Evolutionary conservation across 2,888 invertebrate species (phyloP).

Genomic region (Hirtodrosophila confusa): DNA sequence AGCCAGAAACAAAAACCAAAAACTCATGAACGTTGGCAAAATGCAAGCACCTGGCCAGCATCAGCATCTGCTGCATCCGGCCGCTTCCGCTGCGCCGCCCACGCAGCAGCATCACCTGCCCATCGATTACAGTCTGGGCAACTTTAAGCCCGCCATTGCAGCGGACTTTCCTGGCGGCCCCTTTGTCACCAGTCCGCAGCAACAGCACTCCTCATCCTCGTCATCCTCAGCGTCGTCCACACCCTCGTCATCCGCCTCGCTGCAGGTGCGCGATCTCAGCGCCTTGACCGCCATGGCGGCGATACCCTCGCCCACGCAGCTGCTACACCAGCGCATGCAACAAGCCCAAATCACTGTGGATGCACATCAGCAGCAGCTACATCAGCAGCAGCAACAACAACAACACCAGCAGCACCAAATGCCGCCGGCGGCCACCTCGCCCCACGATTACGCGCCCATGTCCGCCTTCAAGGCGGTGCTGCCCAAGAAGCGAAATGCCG

Average conservation of each 20-base stretch:
- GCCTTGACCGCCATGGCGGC: conserved; percentile 78
- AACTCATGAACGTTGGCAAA: conserved; percentile 79
- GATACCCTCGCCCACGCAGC: conserved; percentile 79
- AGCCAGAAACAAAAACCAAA: conserved; percentile 3
- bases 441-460: conserved; percentile 80
- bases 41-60: conserved; percentile 65
- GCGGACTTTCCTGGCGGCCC: conserved; percentile 80
- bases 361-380: conserved; percentile 66
- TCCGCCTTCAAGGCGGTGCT: conserved; percentile 84
- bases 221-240: conserved; percentile 53
- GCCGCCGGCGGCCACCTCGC: conserved; percentile 67
- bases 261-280: conserved; percentile 82
- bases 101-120: conserved; percentile 80
- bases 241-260: conserved; percentile 42
- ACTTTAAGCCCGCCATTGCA: conserved; percentile 82
- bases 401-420: conserved; percentile 63
- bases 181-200: conserved; percentile 71
- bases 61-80: conserved; percentile 66
- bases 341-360: conserved; percentile 65
- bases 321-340: conserved; percentile 79
- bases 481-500: conserved; percentile 83
- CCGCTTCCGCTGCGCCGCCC: conserved; percentile 56
- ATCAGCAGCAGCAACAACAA: conserved; percentile 51
- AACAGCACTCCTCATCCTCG: conserved; percentile 42
- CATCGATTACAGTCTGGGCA: conserved; percentile 82